Percentiles rank a stretch among this genome's conserved stretches.
Evolutionary conservation across 1,140 invertebrate species (phyloP).

Genomic region (Diploscapter pachys): DNA sequence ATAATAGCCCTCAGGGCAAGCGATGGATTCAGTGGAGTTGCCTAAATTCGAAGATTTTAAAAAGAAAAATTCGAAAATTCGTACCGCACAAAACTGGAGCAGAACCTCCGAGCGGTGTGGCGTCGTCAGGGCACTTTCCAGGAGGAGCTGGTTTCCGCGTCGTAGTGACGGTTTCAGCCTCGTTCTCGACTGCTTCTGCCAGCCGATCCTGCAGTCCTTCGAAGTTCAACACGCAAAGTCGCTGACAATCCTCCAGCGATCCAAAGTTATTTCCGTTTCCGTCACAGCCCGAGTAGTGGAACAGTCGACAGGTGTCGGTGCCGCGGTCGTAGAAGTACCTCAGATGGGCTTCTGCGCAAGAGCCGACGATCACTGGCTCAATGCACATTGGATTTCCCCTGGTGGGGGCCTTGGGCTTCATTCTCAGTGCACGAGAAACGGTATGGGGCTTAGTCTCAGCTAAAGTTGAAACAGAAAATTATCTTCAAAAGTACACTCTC

Average conservation of each 20-base stretch:
- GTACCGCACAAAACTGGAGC: slow-evolving; percentile 54
- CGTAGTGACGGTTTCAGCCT: slow-evolving; percentile 39
- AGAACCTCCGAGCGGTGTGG: slow-evolving; percentile 47
- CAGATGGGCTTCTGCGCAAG: slow-evolving; percentile 43
- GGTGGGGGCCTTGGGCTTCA: slow-evolving; percentile 26
- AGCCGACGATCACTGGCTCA: slow-evolving; percentile 43
- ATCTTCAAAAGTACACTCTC: background rate
- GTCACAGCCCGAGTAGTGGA: slow-evolving; percentile 56
- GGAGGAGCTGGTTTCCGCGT: slow-evolving; percentile 40
- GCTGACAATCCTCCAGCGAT: slow-evolving; percentile 72
- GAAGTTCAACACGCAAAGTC: slow-evolving; percentile 65
- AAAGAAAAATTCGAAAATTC: no score
- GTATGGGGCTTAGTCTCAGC: slow-evolving; percentile 23
- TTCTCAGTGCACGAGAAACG: slow-evolving; percentile 19
- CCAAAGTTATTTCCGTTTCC: slow-evolving; percentile 60
- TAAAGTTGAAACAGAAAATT: background rate
- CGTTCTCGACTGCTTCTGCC: slow-evolving; percentile 31
- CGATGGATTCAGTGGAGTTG: slow-evolving; percentile 55
- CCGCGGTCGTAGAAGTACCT: slow-evolving; percentile 54
- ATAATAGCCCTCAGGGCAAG: slow-evolving; percentile 52
- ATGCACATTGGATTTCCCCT: slow-evolving; percentile 45
- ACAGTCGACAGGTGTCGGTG: slow-evolving; percentile 50
- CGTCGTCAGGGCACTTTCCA: slow-evolving; percentile 49
- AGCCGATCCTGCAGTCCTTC: background rate
- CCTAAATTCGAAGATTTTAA: no score